Evolutionary conservation across 2,888 invertebrate genomes (phyloP).

Genomic region (Escarpia spicata): DNA sequence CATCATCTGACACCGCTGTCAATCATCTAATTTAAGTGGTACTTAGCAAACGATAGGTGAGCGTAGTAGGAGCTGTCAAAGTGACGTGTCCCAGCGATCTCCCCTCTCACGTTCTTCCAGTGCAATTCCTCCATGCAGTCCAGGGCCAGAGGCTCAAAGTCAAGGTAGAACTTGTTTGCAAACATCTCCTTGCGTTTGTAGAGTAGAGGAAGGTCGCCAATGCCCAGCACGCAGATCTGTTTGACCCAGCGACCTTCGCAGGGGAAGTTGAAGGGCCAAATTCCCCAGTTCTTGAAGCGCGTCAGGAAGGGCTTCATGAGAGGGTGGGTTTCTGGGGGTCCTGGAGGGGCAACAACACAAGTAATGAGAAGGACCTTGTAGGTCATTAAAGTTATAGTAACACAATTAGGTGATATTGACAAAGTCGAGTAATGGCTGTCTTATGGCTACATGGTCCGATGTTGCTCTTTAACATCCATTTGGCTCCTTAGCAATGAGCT

Average conservation of each 20-base stretch:
- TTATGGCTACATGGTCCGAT: too few species aligned
- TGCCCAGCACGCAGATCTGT: slow-evolving; percentile 58
- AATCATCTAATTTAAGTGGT: slow-evolving; percentile 19
- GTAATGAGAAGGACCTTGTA: background rate
- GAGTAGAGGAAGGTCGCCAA: slow-evolving; percentile 56
- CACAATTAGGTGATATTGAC: background rate
- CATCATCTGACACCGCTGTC: background rate
- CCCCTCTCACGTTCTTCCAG: slow-evolving; percentile 38
- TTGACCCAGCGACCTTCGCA: slow-evolving; percentile 55
- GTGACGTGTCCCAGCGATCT: background rate
- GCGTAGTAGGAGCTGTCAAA: slow-evolving; percentile 21
- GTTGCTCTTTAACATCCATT: too few species aligned
- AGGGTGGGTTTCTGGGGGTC: slow-evolving; percentile 51
- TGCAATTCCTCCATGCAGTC: slow-evolving; percentile 57
- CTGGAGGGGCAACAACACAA: slow-evolving; percentile 37
- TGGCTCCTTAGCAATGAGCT: too few species aligned
- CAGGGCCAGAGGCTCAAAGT: slow-evolving; percentile 52
- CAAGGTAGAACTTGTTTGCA: slow-evolving; percentile 59
- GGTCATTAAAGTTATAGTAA: background rate
- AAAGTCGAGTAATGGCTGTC: too few species aligned
- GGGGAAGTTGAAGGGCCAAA: slow-evolving; percentile 46
- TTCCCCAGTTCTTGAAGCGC: slow-evolving; percentile 58
- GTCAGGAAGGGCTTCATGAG: slow-evolving; percentile 50
- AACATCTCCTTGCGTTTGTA: slow-evolving; percentile 54
- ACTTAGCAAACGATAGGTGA: slow-evolving; percentile 21